These are phyloP conservation scores for Drosophila phalerata DNA, from an alignment of 2,888 invertebrate genomes.

Conservation along the genomic window DNA sequence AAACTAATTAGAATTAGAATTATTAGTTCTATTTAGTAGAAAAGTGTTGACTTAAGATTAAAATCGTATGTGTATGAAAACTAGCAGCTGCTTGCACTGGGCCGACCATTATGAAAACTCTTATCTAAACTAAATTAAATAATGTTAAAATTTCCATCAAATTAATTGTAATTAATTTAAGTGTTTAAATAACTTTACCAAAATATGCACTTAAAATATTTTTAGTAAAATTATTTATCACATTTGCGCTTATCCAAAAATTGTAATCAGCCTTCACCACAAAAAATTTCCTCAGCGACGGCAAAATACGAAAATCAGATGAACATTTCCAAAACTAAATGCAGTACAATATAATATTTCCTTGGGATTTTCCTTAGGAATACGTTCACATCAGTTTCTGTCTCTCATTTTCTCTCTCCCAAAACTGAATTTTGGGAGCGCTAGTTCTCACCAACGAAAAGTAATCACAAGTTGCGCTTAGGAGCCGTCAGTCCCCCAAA, in stretches of 20 bases:
- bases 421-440: constrained; percentile 47
- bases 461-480: constrained; percentile 78
- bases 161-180: constrained; percentile 16
- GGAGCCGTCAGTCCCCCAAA: constrained; percentile 59
- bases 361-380: constrained; percentile 65
- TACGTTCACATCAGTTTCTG: constrained; percentile 57
- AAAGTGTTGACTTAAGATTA: constrained; percentile 60
- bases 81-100: constrained; percentile 66
- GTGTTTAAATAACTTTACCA: constrained; percentile 62
- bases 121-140: constrained; percentile 37
- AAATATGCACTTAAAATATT: constrained; percentile 68
- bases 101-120: constrained; percentile 56
- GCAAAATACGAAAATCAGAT: constrained; percentile 45
- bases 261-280: constrained; percentile 46
- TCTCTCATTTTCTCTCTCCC: constrained; percentile 29
- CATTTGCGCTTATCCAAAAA: constrained; percentile 77
- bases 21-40: constrained; percentile 46
- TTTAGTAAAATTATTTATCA: constrained; percentile 79
- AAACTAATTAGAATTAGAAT: constrained; percentile 42
- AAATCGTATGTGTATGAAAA: constrained; percentile 52
- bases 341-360: constrained; percentile 1
- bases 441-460: constrained; percentile 81
- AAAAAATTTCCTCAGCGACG: constrained; percentile 51
- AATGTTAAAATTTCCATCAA: constrained; percentile 5
- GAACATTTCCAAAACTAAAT: constrained; percentile 27